Percentiles rank a stretch among this genome's conserved stretches.
Evolutionary conservation across 2,888 invertebrate species (phyloP).

Genomic region (Minunthozetes semirufus): DNA sequence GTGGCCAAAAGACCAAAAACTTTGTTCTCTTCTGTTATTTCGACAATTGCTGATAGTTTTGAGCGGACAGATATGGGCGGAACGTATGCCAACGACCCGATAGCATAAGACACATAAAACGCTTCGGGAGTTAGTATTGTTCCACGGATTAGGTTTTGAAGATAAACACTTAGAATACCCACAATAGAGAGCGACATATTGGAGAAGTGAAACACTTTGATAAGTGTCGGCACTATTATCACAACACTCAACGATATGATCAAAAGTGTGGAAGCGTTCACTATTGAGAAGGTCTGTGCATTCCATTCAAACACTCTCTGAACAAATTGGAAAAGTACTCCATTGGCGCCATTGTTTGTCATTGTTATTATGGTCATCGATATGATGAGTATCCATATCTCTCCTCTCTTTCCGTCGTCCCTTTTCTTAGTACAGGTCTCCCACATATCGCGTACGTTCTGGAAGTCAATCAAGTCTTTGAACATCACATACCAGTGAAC

Average conservation of each 20-base stretch:
- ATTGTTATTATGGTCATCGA: conserved; percentile 16
- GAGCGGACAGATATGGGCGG: conserved; percentile 22
- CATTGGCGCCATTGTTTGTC: background rate
- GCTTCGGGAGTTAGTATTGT: conserved; percentile 15
- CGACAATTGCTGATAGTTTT: conserved; percentile 17
- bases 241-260: conserved; percentile 21
- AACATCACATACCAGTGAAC: background rate
- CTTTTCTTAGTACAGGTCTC: background rate
- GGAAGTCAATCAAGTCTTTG: conserved; percentile 8
- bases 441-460: background rate
- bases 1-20: conserved; percentile 31
- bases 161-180: background rate
- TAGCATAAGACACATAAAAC: conserved; percentile 22
- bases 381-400: conserved; percentile 31
- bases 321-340: conserved; percentile 29
- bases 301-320: conserved; percentile 31
- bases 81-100: conserved; percentile 23
- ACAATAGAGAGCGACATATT: conserved; percentile 22
- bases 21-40: conserved; percentile 14
- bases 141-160: conserved; percentile 26
- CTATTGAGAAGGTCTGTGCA: background rate
- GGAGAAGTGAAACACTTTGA: background rate
- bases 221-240: conserved; percentile 13
- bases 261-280: conserved; percentile 2
- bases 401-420: background rate